phyloP scores from a whole-genome alignment of 2,797 vertebrate genomes.

The Cirrhinus mrigala region DNA sequence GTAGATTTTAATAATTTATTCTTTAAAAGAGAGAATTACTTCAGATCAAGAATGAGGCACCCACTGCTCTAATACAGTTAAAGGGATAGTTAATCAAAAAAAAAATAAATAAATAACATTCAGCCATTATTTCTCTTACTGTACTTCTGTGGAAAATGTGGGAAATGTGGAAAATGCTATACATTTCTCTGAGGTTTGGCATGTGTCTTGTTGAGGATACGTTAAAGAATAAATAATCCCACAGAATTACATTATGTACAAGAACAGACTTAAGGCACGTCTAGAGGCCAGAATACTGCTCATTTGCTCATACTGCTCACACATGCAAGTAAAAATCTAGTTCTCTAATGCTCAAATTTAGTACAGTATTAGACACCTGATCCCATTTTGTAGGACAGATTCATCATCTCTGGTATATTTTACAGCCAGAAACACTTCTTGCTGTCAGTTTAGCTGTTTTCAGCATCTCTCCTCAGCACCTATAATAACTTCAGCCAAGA shows the following conservation, averaged over 20 bases:
- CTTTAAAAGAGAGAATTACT: neutral
- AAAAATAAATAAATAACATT: neutral
- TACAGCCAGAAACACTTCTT: neutral
- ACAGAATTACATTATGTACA: neutral
- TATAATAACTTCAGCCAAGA: conserved; percentile 3
- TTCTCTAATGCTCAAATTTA: neutral
- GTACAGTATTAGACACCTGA: neutral
- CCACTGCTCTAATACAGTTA: neutral
- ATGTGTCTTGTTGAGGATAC: no score
- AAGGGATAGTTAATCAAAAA: neutral
- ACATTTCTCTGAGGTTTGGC: no score
- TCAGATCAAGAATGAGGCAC: neutral
- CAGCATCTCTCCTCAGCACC: neutral
- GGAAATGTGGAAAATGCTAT: no score
- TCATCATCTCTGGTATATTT: neutral
- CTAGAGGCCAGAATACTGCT: neutral
- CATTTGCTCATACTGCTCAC: neutral
- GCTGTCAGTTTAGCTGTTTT: neutral
- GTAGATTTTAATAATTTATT: neutral
- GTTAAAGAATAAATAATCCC: no score
- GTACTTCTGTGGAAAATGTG: neutral
- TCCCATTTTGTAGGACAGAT: neutral
- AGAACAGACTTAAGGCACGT: neutral
- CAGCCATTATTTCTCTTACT: neutral
- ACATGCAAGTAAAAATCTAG: neutral